Evolutionary conservation across 2,888 invertebrate genomes (phyloP), one percentile per base, ranked within the genome.

Genomic region (Chaetoderma sp.): DNA sequence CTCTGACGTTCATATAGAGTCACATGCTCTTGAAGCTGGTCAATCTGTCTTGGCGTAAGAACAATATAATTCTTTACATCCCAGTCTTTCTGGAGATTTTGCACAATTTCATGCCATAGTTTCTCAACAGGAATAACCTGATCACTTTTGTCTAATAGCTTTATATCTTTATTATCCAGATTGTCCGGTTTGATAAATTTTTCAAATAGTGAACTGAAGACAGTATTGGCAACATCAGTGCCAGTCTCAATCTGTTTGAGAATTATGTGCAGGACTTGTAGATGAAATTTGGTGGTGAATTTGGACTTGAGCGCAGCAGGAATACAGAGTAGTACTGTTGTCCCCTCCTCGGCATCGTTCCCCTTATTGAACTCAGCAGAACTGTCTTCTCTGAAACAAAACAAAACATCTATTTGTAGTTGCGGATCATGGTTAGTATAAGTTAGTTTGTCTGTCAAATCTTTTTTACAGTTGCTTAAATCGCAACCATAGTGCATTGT

Each of bases 31-130:
- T n/a, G 27, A 3, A 82, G 69, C 28, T 77, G 72, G 25, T 80
- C 78, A n/a, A 80, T 55, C 67, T 81, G 78, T 50, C 69, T 76
- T 42, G 73, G 72, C 5, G 78, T 77, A 36, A 82, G 72, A 49
- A 74, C 70, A 25, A 82, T 78, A 60, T 72, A 71, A 45, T 75
- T 68, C 33, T 68, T 70, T 36, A 73, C 49, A 56, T 78, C 74
- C 21, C 70, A 59, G 63, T 74, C 72, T 67, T 81, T 79, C 60
- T 70, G 70, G 4, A 79, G 57, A 61, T 78, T 76, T 56, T 77
- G 80, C 36, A 79, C 66, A 6, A 80, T 75, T 54, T 81, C 79
- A 44, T 77, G 73, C 80, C 81, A 81, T 6, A 81, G 70, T 47
- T 77, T 78, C 33, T 77, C 76, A 55, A 72, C 75, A 4, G 78